These are phyloP conservation scores for Dermolepida albohirtum DNA, from an alignment of 2,888 invertebrate genomes.

Conservation along the genomic window DNA sequence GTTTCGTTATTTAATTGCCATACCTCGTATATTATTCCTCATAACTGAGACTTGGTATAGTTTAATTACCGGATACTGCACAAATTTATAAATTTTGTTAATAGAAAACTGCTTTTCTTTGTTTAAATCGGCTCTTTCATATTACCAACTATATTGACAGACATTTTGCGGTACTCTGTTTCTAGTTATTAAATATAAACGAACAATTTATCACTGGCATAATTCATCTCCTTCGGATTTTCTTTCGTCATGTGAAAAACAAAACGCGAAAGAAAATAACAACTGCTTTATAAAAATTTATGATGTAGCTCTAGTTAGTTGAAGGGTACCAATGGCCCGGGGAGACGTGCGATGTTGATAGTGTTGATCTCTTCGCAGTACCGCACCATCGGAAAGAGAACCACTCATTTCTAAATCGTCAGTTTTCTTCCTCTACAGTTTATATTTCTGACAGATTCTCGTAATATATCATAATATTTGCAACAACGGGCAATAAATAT, in stretches of 20 bases:
- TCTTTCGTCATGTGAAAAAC: conserved; percentile 16
- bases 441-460: conserved; percentile 35
- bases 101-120: too few relatives aligned
- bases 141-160: conserved; percentile 13
- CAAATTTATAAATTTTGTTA: too few relatives aligned
- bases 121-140: too few relatives aligned
- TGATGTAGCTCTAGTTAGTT: conserved; percentile 1
- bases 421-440: conserved; percentile 22
- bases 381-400: too few relatives aligned
- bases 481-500: conserved; percentile 38
- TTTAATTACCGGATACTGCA: too few relatives aligned
- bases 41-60: too few relatives aligned
- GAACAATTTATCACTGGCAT: conserved; percentile 25
- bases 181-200: conserved; percentile 24
- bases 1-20: too few relatives aligned
- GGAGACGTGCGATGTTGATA: too few relatives aligned
- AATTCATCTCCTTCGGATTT: conserved; percentile 28
- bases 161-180: background rate
- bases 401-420: too few relatives aligned
- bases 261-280: conserved; percentile 17
- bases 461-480: conserved; percentile 44
- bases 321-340: too few relatives aligned
- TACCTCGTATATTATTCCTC: too few relatives aligned
- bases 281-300: conserved; percentile 39
- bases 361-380: too few relatives aligned